Evolutionary conservation across 2,888 invertebrate genomes (phyloP).

Genomic region (Coenonympha glycerion): DNA sequence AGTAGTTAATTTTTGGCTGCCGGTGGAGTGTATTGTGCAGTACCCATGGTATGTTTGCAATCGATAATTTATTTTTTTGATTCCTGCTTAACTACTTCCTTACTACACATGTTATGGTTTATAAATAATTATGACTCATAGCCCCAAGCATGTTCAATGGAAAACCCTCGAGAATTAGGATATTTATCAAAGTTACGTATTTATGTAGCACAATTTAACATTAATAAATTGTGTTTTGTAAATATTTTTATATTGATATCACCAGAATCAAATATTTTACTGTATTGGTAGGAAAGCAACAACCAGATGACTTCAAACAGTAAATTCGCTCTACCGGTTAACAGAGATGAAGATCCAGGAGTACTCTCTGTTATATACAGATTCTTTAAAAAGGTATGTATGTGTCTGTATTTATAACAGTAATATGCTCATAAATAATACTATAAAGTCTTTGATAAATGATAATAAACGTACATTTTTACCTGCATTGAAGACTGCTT

Average conservation of each 20-base stretch:
- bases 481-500: too few species aligned
- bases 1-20: constrained; percentile 5
- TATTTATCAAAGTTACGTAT: background rate
- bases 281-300: constrained; percentile 46
- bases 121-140: constrained; percentile 54
- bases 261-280: background rate
- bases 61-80: constrained; percentile 10
- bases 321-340: constrained; percentile 59
- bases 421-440: too few species aligned
- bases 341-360: constrained; percentile 64
- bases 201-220: background rate
- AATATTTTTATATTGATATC: background rate
- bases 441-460: too few species aligned
- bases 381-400: constrained; percentile 78
- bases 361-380: constrained; percentile 78
- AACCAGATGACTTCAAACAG: constrained; percentile 62
- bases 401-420: too few species aligned
- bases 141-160: background rate
- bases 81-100: background rate
- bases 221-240: background rate
- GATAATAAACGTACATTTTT: too few species aligned
- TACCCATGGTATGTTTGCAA: constrained; percentile 22
- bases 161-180: too few species aligned
- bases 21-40: constrained; percentile 14
- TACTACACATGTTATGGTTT: constrained; percentile 32